Percentiles rank a stretch among this genome's conserved stretches.
Evolutionary conservation across 2,888 invertebrate species (phyloP).

Genomic region (Leptinotarsa peninsularis): DNA sequence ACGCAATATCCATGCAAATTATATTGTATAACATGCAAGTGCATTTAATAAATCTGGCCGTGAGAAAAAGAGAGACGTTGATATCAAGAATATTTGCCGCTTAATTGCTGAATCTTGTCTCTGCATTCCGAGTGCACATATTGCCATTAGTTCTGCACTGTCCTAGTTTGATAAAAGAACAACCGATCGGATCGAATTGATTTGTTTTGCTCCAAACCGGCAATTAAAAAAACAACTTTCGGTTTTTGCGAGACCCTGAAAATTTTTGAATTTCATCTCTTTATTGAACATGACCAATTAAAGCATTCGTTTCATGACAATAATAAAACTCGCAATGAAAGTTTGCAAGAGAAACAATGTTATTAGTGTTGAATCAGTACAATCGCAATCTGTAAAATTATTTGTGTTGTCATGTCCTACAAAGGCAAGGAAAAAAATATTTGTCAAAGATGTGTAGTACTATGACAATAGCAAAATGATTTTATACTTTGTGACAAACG

Average conservation of each 20-base stretch:
- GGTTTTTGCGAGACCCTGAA: not conserved
- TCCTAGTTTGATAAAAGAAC: constrained; percentile 10
- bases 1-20: constrained; percentile 46
- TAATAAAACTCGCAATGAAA: no score
- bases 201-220: constrained; percentile 6
- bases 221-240: constrained; percentile 13
- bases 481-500: no score
- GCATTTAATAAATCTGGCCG: constrained; percentile 22
- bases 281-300: not conserved
- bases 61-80: constrained; percentile 7
- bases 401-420: no score
- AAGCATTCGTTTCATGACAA: not conserved
- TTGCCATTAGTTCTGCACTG: constrained; percentile 17
- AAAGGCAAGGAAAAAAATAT: no score
- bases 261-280: not conserved
- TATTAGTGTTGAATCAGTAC: no score
- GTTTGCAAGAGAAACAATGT: no score
- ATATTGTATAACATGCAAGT: constrained; percentile 30
- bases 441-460: no score
- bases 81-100: constrained; percentile 16
- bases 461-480: no score
- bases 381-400: no score
- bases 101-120: constrained; percentile 19
- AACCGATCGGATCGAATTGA: constrained; percentile 6
- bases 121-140: constrained; percentile 14